A percentile compares a stretch with the other conserved stretches of the same genome.
Conservation (phyloP, 2,113 vertebrate species). For the Apodemus sylvaticus region DNA sequence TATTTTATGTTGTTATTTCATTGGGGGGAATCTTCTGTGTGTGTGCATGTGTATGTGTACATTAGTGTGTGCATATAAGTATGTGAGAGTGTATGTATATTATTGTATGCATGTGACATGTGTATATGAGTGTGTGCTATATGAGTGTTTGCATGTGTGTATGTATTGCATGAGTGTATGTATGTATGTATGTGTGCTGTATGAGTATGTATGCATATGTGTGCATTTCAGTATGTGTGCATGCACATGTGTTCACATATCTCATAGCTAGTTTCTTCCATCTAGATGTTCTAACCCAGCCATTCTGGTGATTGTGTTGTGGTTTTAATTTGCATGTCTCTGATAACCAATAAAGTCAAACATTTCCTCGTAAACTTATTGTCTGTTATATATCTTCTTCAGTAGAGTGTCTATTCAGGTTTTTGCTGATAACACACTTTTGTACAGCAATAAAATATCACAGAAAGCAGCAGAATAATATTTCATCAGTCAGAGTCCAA, state of each 20-base stretch:
- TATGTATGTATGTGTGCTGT: not conserved
- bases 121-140: not conserved
- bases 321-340: slow-evolving; percentile 34
- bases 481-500: slow-evolving; percentile 30
- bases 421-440: slow-evolving; percentile 18
- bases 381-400: not conserved
- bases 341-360: slow-evolving; percentile 3
- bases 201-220: not conserved
- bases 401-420: not conserved
- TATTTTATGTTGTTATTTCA: slow-evolving; percentile 3
- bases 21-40: not conserved
- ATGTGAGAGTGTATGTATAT: not conserved
- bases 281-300: not conserved
- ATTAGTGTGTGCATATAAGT: not conserved
- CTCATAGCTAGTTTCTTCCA: not conserved
- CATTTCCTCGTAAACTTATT: not conserved
- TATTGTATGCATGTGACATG: not conserved
- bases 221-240: not conserved
- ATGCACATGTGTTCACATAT: not conserved
- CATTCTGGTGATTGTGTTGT: not conserved
- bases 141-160: not conserved
- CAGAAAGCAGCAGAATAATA: slow-evolving; percentile 26
- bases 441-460: slow-evolving; percentile 6
- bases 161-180: too few relatives aligned
- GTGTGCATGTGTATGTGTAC: not conserved